Evolutionary conservation across 2,797 vertebrate species (phyloP).

Genomic region (Leptatherina wallacei): DNA sequence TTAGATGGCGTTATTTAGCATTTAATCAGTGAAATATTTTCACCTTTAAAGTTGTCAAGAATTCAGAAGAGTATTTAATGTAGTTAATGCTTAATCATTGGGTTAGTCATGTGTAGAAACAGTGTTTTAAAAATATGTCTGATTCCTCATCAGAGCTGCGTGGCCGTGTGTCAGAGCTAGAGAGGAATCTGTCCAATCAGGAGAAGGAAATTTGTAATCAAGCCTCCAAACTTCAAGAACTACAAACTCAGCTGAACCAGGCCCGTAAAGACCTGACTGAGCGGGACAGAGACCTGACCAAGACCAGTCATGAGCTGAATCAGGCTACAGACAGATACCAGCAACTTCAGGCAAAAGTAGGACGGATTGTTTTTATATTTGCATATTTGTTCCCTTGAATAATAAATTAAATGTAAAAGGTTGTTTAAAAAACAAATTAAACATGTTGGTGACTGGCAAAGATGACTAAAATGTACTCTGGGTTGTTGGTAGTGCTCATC

Average conservation of each 20-base stretch:
- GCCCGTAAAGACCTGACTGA: constrained; percentile 85
- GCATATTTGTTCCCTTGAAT: background rate
- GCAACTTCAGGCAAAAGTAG: constrained; percentile 86
- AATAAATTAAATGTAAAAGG: background rate
- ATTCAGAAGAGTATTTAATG: background rate
- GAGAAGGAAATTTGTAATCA: constrained; percentile 86
- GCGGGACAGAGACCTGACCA: constrained; percentile 85
- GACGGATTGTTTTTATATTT: background rate
- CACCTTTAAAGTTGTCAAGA: background rate
- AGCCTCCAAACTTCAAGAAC: constrained; percentile 84
- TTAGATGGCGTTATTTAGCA: background rate
- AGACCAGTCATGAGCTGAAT: constrained; percentile 85
- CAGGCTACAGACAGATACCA: constrained; percentile 82
- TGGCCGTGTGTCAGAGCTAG: constrained; percentile 83
- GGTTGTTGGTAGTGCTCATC: constrained; percentile 78
- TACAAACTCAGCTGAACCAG: constrained; percentile 85
- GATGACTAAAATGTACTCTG: background rate
- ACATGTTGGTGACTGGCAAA: background rate
- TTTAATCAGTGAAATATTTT: background rate
- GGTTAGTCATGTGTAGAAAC: background rate
- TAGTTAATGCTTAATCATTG: background rate
- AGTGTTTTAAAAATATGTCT: background rate
- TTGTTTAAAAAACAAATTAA: background rate
- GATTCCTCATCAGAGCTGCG: constrained; percentile 65
- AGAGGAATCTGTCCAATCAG: constrained; percentile 84